Evolutionary conservation across 2,888 invertebrate species (phyloP).

Genomic region (Pilophorus perplexus): DNA sequence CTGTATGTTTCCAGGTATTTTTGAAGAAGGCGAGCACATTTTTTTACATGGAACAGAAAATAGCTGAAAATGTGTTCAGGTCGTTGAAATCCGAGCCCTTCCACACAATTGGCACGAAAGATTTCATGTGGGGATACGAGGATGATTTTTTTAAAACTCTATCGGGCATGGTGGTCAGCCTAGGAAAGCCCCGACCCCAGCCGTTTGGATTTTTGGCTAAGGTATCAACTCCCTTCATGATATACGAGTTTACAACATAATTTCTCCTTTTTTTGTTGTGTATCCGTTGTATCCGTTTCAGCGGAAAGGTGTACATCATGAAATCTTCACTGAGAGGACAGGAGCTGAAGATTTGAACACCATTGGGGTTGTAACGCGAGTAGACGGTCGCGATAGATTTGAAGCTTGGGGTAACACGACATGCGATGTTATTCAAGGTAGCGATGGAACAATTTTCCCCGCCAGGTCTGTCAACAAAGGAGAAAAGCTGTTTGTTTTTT

Average conservation of each 20-base stretch:
- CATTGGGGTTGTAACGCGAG: slow-evolving; percentile 40
- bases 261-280: no score
- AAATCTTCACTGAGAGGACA: slow-evolving; percentile 42
- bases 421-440: slow-evolving; percentile 40
- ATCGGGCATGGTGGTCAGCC: slow-evolving; percentile 11
- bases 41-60: slow-evolving; percentile 34
- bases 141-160: slow-evolving; percentile 41
- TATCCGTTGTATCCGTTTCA: no score
- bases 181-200: slow-evolving; percentile 33
- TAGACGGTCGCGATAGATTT: slow-evolving; percentile 36
- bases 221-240: slow-evolving; percentile 29
- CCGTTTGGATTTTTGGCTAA: slow-evolving; percentile 44
- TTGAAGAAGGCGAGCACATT: slow-evolving; percentile 23
- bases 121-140: slow-evolving; percentile 44
- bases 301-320: slow-evolving; percentile 44
- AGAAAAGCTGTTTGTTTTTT: slow-evolving; percentile 41
- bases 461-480: slow-evolving; percentile 42
- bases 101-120: slow-evolving; percentile 36
- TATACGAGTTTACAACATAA: no score
- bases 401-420: slow-evolving; percentile 43
- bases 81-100: slow-evolving; percentile 30
- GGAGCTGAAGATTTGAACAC: slow-evolving; percentile 38
- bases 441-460: slow-evolving; percentile 45
- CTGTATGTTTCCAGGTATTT: slow-evolving; percentile 41
- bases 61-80: background rate